Percentiles rank a stretch among this genome's conserved stretches.
These are phyloP conservation scores for Lumbricus terrestris DNA, from an alignment of 2,888 invertebrate species.

Conservation along the genomic window DNA sequence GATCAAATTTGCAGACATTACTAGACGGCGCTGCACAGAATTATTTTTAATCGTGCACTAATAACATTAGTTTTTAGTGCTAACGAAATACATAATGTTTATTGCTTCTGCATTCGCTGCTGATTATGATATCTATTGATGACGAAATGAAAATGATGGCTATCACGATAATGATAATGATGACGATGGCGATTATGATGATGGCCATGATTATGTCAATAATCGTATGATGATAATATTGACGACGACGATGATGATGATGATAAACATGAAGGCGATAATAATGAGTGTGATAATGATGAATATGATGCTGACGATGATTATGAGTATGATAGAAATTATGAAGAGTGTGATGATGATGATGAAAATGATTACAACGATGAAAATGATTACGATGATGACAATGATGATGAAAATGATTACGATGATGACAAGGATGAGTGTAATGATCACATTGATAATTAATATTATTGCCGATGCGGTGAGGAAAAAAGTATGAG, in stretches of 20 bases:
- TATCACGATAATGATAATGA: no score
- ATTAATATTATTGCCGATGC: not conserved
- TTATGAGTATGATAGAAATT: not conserved
- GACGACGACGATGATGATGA: not conserved
- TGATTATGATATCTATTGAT: no score
- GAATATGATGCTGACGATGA: not conserved
- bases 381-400: not conserved
- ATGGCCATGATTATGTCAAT: not conserved
- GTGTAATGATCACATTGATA: not conserved
- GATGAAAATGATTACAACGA: not conserved
- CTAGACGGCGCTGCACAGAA: not conserved
- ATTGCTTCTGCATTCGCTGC: no score
- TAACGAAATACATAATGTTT: no score
- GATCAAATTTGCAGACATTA: not conserved
- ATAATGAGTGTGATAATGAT: not conserved
- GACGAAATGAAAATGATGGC: no score
- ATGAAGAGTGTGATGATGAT: not conserved
- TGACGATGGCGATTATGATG: no score
- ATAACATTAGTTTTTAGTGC: not conserved
- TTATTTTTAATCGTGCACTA: not conserved
- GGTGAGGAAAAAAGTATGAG: not conserved
- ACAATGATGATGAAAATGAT: not conserved
- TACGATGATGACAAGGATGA: not conserved
- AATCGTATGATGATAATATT: not conserved
- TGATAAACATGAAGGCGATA: not conserved